Evolutionary conservation across 2,113 vertebrate species (phyloP), one percentile per base, ranked within the genome.

Genomic region (Glaucidium brasilianum): DNA sequence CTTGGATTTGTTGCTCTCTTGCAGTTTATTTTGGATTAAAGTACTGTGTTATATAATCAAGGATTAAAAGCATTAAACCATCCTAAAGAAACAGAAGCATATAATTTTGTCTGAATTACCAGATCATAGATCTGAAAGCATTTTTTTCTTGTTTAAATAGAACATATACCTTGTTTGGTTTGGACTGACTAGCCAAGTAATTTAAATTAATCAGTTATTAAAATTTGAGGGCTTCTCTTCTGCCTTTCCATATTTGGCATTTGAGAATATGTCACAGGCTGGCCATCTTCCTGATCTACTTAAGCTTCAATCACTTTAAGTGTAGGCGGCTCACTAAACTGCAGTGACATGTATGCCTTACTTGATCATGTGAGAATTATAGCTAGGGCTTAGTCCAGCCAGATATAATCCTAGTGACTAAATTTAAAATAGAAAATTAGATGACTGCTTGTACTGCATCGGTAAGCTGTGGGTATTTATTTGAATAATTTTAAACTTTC

Each of bases 61-160:
- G 73, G 68, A 93, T 97, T 91, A 89, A 77, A 96, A 68, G 22
- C 27, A 78, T 74, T 85, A 94, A 94, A 64, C 5, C 11, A 39
- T 60, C 27, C 30, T 68, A 60, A 91, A 84, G 52, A 91, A 95
- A 83, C 11, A 49, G 15, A 72, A 81, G 39, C 22, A n/a, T 75
- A 27, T 41, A 16, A 72, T 85, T 91, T 93, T 88, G 12, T 73
- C 35, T 0, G 0, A 86, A 27, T 66, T 85, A 60, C 27, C 43
- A 53, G 39, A 64, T 72, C 43, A 91, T 11, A 85, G 45, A 64
- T 60, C 39, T 87, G 62, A 55, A 87, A 74, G 4, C 16, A 55
- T 27, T 49, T 91, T 91, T 78, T 64, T 0, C 39, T 71, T 87
- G 29, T 74, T 94, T 75, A 43, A 43, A 64, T 74, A 81, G 47